Evolutionary conservation across 2,888 invertebrate genomes (phyloP).

Genomic region (Ptychoptera contaminata): DNA sequence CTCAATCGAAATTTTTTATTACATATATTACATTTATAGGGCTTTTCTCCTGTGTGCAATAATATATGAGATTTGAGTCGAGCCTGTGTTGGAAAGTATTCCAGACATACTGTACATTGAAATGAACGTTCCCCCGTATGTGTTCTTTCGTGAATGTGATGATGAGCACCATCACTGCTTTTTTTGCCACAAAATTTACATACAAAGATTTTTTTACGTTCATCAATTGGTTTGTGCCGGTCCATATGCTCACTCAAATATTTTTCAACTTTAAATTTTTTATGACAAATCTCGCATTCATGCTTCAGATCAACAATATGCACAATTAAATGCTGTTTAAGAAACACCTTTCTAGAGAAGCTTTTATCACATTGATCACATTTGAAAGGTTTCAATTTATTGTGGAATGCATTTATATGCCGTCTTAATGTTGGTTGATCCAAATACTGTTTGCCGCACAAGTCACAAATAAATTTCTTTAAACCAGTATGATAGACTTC

Average conservation of each 20-base stretch:
- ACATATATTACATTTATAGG: conserved; percentile 10
- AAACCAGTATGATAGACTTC: conserved; percentile 6
- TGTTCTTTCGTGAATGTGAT: conserved; percentile 9
- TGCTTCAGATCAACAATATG: conserved; percentile 9
- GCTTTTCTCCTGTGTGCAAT: conserved; percentile 11
- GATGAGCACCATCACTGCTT: conserved; percentile 5
- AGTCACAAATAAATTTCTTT: conserved; percentile 6
- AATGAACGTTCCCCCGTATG: too few relatives aligned
- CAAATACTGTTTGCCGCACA: conserved; percentile 10
- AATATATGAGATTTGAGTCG: too few relatives aligned
- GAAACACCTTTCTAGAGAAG: conserved; percentile 8
- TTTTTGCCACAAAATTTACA: conserved; percentile 10
- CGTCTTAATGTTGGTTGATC: conserved; percentile 11
- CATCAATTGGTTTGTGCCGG: conserved; percentile 9
- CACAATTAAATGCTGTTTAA: conserved; percentile 7
- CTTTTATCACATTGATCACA: conserved; percentile 9
- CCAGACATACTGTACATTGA: too few relatives aligned
- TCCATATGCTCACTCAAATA: conserved; percentile 11
- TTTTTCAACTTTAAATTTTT: conserved; percentile 10
- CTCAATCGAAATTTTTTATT: conserved; percentile 9
- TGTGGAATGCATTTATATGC: conserved; percentile 11
- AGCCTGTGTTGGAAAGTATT: too few relatives aligned
- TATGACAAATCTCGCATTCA: conserved; percentile 11
- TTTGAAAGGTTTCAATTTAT: conserved; percentile 7
- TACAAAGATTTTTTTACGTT: conserved; percentile 4